A percentile compares a stretch with the other conserved stretches of the same genome.
phyloP scores from a whole-genome alignment of 1,140 invertebrate genomes.

The Zaprionus tsacasi region DNA sequence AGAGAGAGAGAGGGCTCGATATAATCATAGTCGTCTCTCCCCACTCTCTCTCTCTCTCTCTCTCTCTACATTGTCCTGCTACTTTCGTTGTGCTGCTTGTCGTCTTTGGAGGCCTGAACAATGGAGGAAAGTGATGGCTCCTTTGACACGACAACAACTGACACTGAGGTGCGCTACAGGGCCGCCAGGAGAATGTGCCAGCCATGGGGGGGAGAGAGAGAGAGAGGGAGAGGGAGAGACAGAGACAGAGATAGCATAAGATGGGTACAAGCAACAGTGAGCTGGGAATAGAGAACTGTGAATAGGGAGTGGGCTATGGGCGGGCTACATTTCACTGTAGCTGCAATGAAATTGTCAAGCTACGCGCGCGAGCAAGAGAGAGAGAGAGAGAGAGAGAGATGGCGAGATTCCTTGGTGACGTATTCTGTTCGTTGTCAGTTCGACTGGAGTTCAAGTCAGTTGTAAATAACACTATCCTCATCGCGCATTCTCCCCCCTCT shows the following conservation, averaged over 20 bases:
- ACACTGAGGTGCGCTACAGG: conserved; percentile 10
- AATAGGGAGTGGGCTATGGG: not conserved
- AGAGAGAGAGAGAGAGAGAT: not conserved
- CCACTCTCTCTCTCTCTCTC: not conserved
- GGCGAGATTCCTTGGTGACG: not conserved
- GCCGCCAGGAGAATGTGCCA: not conserved
- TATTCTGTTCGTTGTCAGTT: not conserved
- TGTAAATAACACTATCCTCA: not conserved
- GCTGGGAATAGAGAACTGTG: not conserved
- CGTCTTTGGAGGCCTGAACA: conserved; percentile 26
- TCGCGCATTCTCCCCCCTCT: not conserved
- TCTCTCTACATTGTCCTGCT: not conserved
- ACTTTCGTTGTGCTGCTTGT: not conserved
- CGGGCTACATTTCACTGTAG: not conserved
- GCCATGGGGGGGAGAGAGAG: not conserved
- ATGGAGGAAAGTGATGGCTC: conserved; percentile 10
- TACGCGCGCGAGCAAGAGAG: not conserved
- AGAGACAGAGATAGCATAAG: not conserved
- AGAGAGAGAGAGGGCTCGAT: conserved; percentile 13
- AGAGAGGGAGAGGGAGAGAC: not conserved
- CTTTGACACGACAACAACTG: conserved; percentile 21
- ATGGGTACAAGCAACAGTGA: conserved; percentile 2
- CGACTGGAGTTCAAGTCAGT: not conserved
- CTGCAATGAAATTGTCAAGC: not conserved
- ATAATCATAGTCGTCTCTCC: conserved; percentile 10